phyloP scores from a whole-genome alignment of 2,113 vertebrate genomes.

The Trematocara macrostoma region DNA sequence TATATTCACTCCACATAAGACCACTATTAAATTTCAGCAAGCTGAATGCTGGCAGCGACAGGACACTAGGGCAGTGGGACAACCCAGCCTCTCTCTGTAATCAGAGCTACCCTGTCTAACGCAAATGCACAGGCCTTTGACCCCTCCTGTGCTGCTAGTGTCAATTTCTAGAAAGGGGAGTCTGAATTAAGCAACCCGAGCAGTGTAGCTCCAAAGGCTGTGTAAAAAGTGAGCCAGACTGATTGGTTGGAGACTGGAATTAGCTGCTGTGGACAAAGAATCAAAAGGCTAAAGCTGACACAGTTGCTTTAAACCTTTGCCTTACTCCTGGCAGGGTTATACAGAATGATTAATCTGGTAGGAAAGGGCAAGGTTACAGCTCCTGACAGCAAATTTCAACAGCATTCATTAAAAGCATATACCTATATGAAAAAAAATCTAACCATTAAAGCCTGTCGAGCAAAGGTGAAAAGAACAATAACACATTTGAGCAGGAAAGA shows the following conservation, averaged over 20 bases:
- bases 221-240: constrained; percentile 9
- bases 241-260: background rate
- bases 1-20: background rate
- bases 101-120: constrained; percentile 16
- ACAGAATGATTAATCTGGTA: background rate
- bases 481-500: background rate
- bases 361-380: background rate
- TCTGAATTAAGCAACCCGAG: constrained; percentile 27
- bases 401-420: background rate
- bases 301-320: background rate
- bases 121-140: constrained; percentile 20
- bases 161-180: constrained; percentile 35
- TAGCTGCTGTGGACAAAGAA: background rate
- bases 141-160: constrained; percentile 2
- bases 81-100: constrained; percentile 33
- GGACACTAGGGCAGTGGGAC: constrained; percentile 53
- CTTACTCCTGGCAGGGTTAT: background rate
- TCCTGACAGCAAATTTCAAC: background rate
- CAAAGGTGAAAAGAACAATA: background rate
- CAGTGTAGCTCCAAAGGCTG: background rate
- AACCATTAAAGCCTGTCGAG: background rate
- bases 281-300: background rate
- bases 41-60: background rate
- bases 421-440: background rate
- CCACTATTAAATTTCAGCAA: background rate